Evolutionary conservation across 2,113 vertebrate species (phyloP).

Genomic region (Acanthisitta chloris): DNA sequence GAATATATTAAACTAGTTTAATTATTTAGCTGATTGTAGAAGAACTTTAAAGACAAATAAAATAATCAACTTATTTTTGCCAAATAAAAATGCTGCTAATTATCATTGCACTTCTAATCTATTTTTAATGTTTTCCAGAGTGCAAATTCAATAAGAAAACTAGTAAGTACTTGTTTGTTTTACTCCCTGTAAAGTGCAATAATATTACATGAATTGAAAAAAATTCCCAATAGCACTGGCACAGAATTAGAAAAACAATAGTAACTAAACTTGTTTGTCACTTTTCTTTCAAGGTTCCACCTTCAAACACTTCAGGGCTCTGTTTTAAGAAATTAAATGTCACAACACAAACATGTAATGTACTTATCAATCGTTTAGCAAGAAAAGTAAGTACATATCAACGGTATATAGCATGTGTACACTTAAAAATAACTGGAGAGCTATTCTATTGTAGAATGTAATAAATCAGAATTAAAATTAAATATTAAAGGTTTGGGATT

Average conservation of each 20-base stretch:
- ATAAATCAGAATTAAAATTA: background rate
- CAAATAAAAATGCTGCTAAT: background rate
- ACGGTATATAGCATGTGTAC: background rate
- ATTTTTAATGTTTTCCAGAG: slow-evolving; percentile 78
- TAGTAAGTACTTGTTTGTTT: slow-evolving; percentile 79
- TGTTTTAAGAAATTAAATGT: slow-evolving; percentile 96
- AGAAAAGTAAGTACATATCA: slow-evolving; percentile 80
- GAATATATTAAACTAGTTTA: background rate
- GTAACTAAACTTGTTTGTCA: background rate
- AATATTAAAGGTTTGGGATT: background rate
- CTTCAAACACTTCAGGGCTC: slow-evolving; percentile 87
- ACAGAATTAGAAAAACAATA: background rate
- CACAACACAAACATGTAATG: slow-evolving; percentile 79
- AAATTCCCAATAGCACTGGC: background rate
- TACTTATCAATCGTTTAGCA: slow-evolving; percentile 87
- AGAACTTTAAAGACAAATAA: background rate
- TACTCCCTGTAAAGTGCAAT: background rate
- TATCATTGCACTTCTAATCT: background rate
- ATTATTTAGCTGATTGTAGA: background rate
- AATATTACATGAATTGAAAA: background rate
- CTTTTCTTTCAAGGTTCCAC: slow-evolving; percentile 76
- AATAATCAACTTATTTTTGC: background rate
- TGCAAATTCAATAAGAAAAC: slow-evolving; percentile 89
- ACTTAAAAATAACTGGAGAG: background rate
- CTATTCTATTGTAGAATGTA: background rate